These are phyloP conservation scores for Prinia subflava DNA, from an alignment of 2,113 vertebrate species.

Conservation along the genomic window DNA sequence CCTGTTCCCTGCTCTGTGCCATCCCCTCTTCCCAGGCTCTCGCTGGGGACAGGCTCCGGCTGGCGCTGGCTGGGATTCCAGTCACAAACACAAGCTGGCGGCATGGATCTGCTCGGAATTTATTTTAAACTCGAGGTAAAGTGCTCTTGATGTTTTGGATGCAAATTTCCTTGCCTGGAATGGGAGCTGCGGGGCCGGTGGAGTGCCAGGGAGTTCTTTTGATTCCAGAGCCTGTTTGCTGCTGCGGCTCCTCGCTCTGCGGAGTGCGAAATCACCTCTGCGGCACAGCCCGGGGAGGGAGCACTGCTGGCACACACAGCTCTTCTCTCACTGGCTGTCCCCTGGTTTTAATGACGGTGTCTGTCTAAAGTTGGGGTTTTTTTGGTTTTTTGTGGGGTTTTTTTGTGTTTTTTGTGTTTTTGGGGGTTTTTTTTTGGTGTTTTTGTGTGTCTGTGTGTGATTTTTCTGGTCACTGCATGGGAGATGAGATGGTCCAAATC, in stretches of 20 bases:
- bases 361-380: rapidly evolving
- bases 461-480: rapidly evolving
- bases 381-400: rapidly evolving
- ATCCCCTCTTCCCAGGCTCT: neutral
- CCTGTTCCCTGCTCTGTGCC: neutral
- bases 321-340: neutral
- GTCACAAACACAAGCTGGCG: conserved; percentile 15
- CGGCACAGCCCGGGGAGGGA: neutral
- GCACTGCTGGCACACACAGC: neutral
- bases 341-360: neutral
- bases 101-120: conserved; percentile 7
- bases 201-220: neutral
- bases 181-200: neutral
- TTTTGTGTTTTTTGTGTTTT: neutral
- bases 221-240: neutral
- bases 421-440: rapidly evolving
- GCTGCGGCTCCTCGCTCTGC: neutral
- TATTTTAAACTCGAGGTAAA: neutral
- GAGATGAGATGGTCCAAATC: neutral
- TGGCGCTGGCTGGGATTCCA: conserved; percentile 7
- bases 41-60: neutral
- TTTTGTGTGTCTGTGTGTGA: neutral
- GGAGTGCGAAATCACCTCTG: neutral
- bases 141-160: conserved; percentile 6
- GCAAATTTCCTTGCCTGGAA: neutral